Base-by-base conservation (phyloP, 2,797 vertebrate species). In the Moxostoma hubbsi region DNA sequence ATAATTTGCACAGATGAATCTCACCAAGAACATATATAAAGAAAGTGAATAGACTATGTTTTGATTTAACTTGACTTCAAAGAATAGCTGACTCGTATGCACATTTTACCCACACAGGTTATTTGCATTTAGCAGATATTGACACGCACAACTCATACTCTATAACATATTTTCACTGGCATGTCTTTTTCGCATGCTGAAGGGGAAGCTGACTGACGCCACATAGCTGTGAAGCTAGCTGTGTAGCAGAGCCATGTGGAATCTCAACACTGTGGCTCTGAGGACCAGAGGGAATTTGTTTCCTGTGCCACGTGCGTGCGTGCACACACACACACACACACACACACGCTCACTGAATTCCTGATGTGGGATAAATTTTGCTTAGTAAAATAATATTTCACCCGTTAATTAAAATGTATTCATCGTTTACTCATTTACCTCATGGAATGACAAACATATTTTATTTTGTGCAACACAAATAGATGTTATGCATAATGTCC, bases 161-260 rank as follows among this genome's bases (percentile, higher is more conserved):
- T n/a, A 16, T 5, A 66, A 18, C 54, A 63, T 71, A 55, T 73
- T 67, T 66, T 67, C 63, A 62, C 54, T 43, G 68, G 69, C 2
- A 1, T 10, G 50, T 24, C 36, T 74, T 13, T 61, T 70, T 66
- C 50, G 15, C 76, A 15, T n/a, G 7, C 18, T 9, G 58, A 70
- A 54, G 1, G 6, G 24, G 45, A 53, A 5, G 1, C 47, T 8
- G 36, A 11, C 47, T 43, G 54, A 81, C 50, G 62, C 71, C 73
- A 68, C 71, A 61, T 74, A 75, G 61, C 63, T 24, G 58, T 50
- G 68, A 69, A 73, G 46, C 50, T 58, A 55, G 61, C 36, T 8
- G 50, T 78, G n/a, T 86, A 51, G 49, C 81, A 61, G 43, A 62
- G 16, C 10, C 11, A 68, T 87, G 82, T 57, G 81, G 80, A 85